phyloP scores from a whole-genome alignment of 64 coral and sea anemone species.

The Montipora sp. region DNA sequence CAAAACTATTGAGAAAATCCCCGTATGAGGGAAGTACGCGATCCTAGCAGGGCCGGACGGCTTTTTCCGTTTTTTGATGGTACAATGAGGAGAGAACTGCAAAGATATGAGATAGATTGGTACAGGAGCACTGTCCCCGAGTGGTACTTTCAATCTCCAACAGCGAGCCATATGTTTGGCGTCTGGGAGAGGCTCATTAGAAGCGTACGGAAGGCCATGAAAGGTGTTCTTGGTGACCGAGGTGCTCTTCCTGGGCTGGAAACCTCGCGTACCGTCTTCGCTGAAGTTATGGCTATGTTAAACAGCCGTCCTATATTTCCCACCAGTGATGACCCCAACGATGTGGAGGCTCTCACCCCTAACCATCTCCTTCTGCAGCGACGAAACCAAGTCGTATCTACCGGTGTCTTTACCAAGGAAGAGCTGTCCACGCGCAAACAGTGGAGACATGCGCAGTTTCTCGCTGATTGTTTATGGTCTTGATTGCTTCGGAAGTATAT shows the following conservation, averaged over 20 bases:
- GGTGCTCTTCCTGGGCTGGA: constrained; percentile 16
- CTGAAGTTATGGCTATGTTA: constrained; percentile 51
- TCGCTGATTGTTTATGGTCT: constrained; percentile 40
- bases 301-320: constrained; percentile 54
- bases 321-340: constrained; percentile 40
- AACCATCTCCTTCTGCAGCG: constrained; percentile 30
- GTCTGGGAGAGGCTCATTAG: constrained; percentile 66
- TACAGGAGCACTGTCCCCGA: too few relatives aligned
- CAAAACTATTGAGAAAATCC: too few relatives aligned
- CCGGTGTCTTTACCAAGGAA: background rate
- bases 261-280: constrained; percentile 59
- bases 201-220: constrained; percentile 48
- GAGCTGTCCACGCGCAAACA: background rate
- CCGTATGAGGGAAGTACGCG: too few relatives aligned
- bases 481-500: constrained; percentile 35
- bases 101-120: too few relatives aligned
- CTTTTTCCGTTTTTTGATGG: too few relatives aligned
- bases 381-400: background rate
- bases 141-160: constrained; percentile 35
- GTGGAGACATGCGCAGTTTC: constrained; percentile 16
- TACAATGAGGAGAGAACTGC: too few relatives aligned
- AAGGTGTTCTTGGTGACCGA: constrained; percentile 36
- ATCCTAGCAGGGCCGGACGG: too few relatives aligned
- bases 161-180: constrained; percentile 58
- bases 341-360: constrained; percentile 32